Percentiles rank a stretch among this genome's conserved stretches.
Conservation (phyloP, 2,888 invertebrate species). For the Sinopyrophorus schimmeli region DNA sequence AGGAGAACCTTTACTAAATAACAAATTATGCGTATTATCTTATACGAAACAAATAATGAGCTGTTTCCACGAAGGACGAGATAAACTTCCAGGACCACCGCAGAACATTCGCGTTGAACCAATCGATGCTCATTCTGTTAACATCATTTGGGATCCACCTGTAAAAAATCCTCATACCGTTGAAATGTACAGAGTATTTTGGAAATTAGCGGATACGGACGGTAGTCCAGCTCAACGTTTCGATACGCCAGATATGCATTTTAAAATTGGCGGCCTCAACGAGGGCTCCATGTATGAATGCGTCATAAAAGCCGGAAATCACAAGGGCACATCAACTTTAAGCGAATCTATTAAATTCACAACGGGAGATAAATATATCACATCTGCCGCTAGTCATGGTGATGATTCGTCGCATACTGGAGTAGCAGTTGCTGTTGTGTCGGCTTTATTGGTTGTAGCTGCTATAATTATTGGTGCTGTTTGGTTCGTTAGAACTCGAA, state of each 20-base stretch:
- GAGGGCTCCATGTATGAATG: slow-evolving; percentile 78
- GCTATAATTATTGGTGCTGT: slow-evolving; percentile 65
- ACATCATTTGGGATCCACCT: slow-evolving; percentile 76
- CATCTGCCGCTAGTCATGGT: slow-evolving; percentile 66
- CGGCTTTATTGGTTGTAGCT: slow-evolving; percentile 64
- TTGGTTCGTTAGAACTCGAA: slow-evolving; percentile 66
- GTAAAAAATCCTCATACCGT: slow-evolving; percentile 80
- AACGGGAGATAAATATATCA: slow-evolving; percentile 73
- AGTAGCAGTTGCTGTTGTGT: slow-evolving; percentile 66
- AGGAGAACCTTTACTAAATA: slow-evolving; percentile 70
- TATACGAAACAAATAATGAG: slow-evolving; percentile 75
- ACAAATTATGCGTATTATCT: slow-evolving; percentile 69
- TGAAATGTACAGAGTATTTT: slow-evolving; percentile 81
- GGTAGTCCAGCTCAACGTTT: slow-evolving; percentile 64
- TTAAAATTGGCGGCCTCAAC: slow-evolving; percentile 70
- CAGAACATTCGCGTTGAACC: slow-evolving; percentile 64
- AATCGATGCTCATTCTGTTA: slow-evolving; percentile 62
- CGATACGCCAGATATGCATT: slow-evolving; percentile 73
- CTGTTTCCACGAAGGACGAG: slow-evolving; percentile 80
- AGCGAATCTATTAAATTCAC: slow-evolving; percentile 75
- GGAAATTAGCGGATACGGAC: slow-evolving; percentile 66
- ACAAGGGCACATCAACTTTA: slow-evolving; percentile 72
- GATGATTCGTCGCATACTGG: slow-evolving; percentile 60
- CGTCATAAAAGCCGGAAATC: slow-evolving; percentile 81
- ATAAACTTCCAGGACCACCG: slow-evolving; percentile 80